Conservation (phyloP, 2,888 invertebrate genomes). For the Campaea margaritaria region DNA sequence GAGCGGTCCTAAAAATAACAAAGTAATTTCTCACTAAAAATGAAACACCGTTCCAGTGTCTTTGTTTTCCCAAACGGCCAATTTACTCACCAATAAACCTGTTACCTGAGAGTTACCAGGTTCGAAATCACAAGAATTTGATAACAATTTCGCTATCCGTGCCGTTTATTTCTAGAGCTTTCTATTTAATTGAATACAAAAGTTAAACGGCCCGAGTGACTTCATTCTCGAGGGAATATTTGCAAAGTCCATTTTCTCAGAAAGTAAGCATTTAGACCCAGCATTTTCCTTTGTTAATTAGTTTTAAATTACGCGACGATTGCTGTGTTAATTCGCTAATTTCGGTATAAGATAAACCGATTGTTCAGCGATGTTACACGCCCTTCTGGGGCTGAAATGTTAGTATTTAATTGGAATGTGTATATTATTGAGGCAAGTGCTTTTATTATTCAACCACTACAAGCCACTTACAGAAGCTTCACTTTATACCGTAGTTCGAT, state of each 20-base stretch:
- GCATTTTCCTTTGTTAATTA: slow-evolving; percentile 82
- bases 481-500: too few relatives aligned
- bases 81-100: slow-evolving; percentile 41
- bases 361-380: slow-evolving; percentile 30
- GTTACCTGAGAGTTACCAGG: slow-evolving; percentile 58
- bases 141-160: slow-evolving; percentile 60
- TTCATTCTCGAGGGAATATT: slow-evolving; percentile 74
- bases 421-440: too few relatives aligned
- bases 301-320: slow-evolving; percentile 81
- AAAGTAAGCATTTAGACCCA: slow-evolving; percentile 75
- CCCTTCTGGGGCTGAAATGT: not conserved
- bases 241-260: slow-evolving; percentile 78
- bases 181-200: slow-evolving; percentile 83
- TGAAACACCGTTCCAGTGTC: not conserved
- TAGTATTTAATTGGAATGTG: not conserved
- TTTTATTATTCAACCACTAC: too few relatives aligned
- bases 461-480: too few relatives aligned
- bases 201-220: slow-evolving; percentile 77
- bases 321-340: slow-evolving; percentile 77
- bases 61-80: slow-evolving; percentile 12
- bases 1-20: not conserved
- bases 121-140: slow-evolving; percentile 60
- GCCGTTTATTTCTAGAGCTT: slow-evolving; percentile 73
- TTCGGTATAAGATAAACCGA: slow-evolving; percentile 60
- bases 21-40: not conserved